A percentile compares a stretch with the other conserved stretches of the same genome.
Conservation (phyloP, 2,113 vertebrate species). For the Brevimyrus niger region DNA sequence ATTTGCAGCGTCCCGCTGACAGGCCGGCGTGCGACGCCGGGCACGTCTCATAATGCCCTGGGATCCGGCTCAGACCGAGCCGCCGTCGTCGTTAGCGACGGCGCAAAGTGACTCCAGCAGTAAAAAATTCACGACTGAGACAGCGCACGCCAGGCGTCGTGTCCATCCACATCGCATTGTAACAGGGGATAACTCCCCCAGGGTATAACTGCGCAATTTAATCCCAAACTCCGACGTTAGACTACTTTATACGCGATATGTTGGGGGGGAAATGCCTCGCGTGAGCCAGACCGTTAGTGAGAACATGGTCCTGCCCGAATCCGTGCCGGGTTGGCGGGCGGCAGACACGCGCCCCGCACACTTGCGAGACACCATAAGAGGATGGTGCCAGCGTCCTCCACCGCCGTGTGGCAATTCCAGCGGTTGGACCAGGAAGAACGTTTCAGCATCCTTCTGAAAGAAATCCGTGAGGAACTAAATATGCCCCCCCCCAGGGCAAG, state of each 20-base stretch:
- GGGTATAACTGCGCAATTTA: not conserved
- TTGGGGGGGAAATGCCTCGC: not conserved
- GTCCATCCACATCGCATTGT: not conserved
- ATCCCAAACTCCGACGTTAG: not conserved
- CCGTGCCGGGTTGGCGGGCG: not conserved
- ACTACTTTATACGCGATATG: not conserved
- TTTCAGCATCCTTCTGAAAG: conserved; percentile 17
- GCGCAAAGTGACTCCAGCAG: not conserved
- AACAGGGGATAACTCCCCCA: not conserved
- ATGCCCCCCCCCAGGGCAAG: not conserved
- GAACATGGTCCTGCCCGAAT: not conserved
- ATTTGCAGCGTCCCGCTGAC: not conserved
- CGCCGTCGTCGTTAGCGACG: conserved; percentile 2
- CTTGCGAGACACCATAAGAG: conserved; percentile 12
- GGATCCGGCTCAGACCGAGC: not conserved
- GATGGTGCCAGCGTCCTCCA: conserved; percentile 1
- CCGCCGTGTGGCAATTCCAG: conserved; percentile 16
- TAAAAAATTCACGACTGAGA: not conserved
- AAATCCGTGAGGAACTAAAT: conserved; percentile 15
- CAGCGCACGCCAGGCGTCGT: not conserved
- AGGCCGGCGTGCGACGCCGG: not conserved
- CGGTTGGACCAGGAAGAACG: not conserved
- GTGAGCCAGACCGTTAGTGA: not conserved
- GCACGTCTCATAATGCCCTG: not conserved
- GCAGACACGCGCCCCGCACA: conserved; percentile 18